phyloP scores from a whole-genome alignment of 2,888 invertebrate species.

The Bugulina stolonifera region DNA sequence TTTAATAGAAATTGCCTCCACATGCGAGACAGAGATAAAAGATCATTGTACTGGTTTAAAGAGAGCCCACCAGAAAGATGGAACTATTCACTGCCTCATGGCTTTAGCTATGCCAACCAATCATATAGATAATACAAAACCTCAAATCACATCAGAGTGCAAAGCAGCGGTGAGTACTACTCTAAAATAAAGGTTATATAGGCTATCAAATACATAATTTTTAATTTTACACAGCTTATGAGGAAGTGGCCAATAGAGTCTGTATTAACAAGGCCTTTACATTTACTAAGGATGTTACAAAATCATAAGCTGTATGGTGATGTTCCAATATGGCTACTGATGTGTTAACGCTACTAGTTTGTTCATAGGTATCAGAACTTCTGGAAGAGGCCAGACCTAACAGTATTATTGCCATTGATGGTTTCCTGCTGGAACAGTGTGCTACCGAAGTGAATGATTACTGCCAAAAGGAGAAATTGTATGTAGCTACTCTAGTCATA shows the following conservation, averaged over 20 bases:
- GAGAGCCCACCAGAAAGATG: conserved; percentile 65
- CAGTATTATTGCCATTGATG: conserved; percentile 15
- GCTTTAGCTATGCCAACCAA: conserved; percentile 64
- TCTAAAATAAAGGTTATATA: too few species aligned
- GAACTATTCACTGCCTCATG: conserved; percentile 93
- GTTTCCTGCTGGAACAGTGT: conserved; percentile 12
- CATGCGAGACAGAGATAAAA: conserved; percentile 78
- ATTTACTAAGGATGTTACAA: too few species aligned
- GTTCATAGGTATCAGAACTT: conserved; percentile 67
- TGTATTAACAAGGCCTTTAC: too few species aligned
- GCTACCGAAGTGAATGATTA: background rate
- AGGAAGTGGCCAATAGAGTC: too few species aligned
- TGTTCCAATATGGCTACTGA: too few species aligned
- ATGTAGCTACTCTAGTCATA: background rate
- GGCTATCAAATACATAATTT: too few species aligned
- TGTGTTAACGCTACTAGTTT: too few species aligned
- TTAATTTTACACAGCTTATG: too few species aligned
- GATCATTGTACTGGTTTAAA: conserved; percentile 60
- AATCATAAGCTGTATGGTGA: too few species aligned
- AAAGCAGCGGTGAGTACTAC: conserved; percentile 34
- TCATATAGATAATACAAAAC: conserved; percentile 43
- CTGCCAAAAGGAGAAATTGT: background rate
- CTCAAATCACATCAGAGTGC: conserved; percentile 29
- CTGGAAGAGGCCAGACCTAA: conserved; percentile 64
- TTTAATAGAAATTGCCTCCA: conserved; percentile 62